Evolutionary conservation across 2,113 vertebrate species (phyloP).

Genomic region (Gasterosteus nipponicus): DNA sequence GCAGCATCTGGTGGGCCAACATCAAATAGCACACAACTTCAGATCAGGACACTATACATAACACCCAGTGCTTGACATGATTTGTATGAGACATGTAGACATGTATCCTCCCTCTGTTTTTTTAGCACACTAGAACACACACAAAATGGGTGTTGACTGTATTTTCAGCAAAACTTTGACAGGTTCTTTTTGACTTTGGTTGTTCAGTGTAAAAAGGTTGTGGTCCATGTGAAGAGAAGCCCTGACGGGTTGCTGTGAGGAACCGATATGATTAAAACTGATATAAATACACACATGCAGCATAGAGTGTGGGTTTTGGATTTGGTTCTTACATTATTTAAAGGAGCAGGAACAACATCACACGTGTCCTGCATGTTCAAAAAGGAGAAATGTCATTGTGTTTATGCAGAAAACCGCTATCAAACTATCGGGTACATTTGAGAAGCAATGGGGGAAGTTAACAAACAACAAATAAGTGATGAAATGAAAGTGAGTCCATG

Average conservation of each 20-base stretch:
- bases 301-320: background rate
- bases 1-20: conserved; percentile 60
- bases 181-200: background rate
- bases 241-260: background rate
- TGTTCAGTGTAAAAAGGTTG: background rate
- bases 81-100: background rate
- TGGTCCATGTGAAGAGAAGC: background rate
- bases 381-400: background rate
- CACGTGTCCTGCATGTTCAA: background rate
- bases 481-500: background rate
- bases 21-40: background rate
- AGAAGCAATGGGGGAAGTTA: background rate
- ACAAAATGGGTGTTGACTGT: background rate
- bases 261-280: background rate
- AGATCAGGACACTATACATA: background rate
- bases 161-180: background rate
- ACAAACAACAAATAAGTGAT: background rate
- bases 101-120: background rate
- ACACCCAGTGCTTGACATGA: background rate
- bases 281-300: background rate
- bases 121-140: background rate
- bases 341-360: background rate
- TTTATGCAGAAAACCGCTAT: background rate
- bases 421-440: background rate
- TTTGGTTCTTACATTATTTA: background rate